phyloP scores from a whole-genome alignment of 2,113 vertebrate species.

The Clarias gariepinus region DNA sequence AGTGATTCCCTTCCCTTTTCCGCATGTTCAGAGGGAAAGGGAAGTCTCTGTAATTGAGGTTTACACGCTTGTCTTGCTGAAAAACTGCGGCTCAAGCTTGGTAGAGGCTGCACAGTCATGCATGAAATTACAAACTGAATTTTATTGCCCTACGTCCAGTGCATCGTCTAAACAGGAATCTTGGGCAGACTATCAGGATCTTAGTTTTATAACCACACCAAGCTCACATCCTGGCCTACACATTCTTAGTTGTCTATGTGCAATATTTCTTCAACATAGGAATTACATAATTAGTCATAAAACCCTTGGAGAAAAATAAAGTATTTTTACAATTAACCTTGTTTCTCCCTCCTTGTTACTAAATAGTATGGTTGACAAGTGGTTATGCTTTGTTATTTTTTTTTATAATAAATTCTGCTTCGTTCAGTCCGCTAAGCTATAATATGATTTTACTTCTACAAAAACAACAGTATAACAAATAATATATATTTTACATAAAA shows the following conservation, averaged over 20 bases:
- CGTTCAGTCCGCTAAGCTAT: slow-evolving; percentile 9
- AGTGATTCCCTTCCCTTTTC: slow-evolving; percentile 36
- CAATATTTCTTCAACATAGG: not conserved
- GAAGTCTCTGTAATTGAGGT: slow-evolving; percentile 73
- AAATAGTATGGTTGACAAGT: not conserved
- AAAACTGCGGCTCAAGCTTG: slow-evolving; percentile 73
- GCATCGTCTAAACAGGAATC: slow-evolving; percentile 77
- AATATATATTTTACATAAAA: not conserved
- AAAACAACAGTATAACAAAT: not conserved
- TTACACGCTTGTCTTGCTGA: slow-evolving; percentile 79
- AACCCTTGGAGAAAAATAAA: not conserved
- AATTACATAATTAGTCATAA: not conserved
- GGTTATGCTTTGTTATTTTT: slow-evolving; percentile 3
- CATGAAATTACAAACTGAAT: slow-evolving; percentile 83
- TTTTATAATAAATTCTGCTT: slow-evolving; percentile 13
- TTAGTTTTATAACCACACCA: slow-evolving; percentile 65
- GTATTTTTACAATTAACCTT: not conserved
- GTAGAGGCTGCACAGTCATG: slow-evolving; percentile 70
- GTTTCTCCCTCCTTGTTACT: not conserved
- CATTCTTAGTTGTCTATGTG: not conserved
- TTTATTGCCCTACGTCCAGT: slow-evolving; percentile 79
- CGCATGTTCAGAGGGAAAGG: slow-evolving; percentile 48
- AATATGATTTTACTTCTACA: not conserved
- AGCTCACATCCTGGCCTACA: slow-evolving; percentile 14
- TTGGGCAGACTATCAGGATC: slow-evolving; percentile 67